Percentiles rank a stretch among this genome's conserved stretches.
phyloP scores from a whole-genome alignment of 2,888 invertebrate genomes.

The Schizaphis graminum region DNA sequence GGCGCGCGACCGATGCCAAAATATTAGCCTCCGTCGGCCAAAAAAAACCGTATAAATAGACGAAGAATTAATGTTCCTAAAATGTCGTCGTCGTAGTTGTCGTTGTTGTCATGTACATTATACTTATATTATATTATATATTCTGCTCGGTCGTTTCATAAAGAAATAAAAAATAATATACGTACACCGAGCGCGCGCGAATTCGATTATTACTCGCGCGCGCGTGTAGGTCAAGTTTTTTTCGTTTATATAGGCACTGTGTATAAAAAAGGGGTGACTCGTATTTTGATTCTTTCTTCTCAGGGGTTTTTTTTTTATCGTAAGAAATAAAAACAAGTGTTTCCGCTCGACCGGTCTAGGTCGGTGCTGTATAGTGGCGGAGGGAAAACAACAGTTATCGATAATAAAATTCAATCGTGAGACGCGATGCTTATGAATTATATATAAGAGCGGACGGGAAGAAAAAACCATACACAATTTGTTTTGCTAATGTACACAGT shows the following conservation, averaged over 20 bases:
- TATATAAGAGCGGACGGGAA: neutral
- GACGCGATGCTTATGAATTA: constrained; percentile 44
- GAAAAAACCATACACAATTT: constrained; percentile 36
- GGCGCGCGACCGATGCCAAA: constrained; percentile 40
- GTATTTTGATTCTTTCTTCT: constrained; percentile 41
- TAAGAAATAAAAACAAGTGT: constrained; percentile 44
- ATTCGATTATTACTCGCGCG: constrained; percentile 4
- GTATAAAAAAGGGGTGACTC: constrained; percentile 29
- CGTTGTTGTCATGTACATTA: neutral
- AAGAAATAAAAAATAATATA: neutral
- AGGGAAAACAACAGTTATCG: constrained; percentile 49
- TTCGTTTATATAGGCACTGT: neutral
- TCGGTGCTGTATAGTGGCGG: neutral
- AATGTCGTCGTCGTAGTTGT: constrained; percentile 18
- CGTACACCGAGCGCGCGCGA: neutral
- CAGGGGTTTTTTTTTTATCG: neutral
- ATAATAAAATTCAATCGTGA: constrained; percentile 44
- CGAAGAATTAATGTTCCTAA: constrained; percentile 36
- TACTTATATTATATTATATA: constrained; percentile 27
- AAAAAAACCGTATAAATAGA: constrained; percentile 63
- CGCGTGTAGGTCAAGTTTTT: constrained; percentile 34
- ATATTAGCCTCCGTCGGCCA: constrained; percentile 45
- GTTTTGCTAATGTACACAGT: constrained; percentile 34
- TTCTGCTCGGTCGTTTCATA: neutral
- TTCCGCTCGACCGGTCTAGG: constrained; percentile 23